Evolutionary conservation across 2,888 invertebrate genomes (phyloP).

Genomic region (Harpalus rubripes): DNA sequence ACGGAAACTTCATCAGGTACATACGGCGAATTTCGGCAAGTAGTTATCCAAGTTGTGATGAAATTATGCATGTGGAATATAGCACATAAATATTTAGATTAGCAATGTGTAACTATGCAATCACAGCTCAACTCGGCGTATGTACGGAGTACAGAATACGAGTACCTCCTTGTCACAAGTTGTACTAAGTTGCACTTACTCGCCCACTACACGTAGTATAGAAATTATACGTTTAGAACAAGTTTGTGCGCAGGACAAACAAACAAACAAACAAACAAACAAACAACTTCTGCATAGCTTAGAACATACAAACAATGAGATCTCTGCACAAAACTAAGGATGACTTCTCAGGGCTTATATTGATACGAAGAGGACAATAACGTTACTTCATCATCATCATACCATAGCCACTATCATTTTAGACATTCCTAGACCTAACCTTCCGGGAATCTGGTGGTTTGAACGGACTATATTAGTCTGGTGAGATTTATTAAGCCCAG

Average conservation of each 20-base stretch:
- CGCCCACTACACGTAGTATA: constrained; percentile 35
- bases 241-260: constrained; percentile 34
- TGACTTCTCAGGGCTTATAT: not conserved
- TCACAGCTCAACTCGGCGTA: constrained; percentile 26
- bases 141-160: constrained; percentile 1
- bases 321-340: not conserved
- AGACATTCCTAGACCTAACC: too few relatives aligned
- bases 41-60: constrained; percentile 30
- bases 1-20: not conserved
- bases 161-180: constrained; percentile 28
- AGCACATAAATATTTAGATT: constrained; percentile 52
- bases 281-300: constrained; percentile 19
- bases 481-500: too few relatives aligned
- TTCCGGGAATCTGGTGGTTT: too few relatives aligned
- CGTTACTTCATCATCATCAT: not conserved
- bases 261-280: constrained; percentile 47
- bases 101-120: constrained; percentile 42
- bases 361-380: not conserved
- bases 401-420: not conserved
- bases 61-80: constrained; percentile 51
- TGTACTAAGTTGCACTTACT: constrained; percentile 40
- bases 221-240: constrained; percentile 52
- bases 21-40: constrained; percentile 33
- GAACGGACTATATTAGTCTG: too few relatives aligned
- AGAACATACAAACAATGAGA: constrained; percentile 44